Evolutionary conservation across 2,888 invertebrate species (phyloP).

Genomic region (Oligia fasciuncula): DNA sequence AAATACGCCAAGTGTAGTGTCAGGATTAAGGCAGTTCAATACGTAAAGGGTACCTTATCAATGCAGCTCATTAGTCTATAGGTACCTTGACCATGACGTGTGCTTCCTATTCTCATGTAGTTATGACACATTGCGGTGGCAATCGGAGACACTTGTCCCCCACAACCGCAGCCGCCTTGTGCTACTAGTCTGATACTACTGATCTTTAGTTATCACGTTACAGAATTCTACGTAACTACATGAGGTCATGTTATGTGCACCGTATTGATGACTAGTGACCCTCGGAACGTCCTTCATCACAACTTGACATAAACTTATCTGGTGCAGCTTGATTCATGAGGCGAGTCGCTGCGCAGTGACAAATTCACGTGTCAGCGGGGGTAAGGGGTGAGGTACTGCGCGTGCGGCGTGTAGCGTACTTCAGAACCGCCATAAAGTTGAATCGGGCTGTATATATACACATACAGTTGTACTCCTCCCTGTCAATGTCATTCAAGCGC

Average conservation of each 20-base stretch:
- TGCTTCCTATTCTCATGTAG: neutral
- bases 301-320: neutral
- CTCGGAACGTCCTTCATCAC: slow-evolving; percentile 4
- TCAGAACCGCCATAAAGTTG: neutral
- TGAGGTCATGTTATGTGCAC: slow-evolving; percentile 23
- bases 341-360: neutral
- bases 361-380: neutral
- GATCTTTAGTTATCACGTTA: slow-evolving; percentile 46
- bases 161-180: slow-evolving; percentile 56
- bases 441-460: neutral
- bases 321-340: neutral
- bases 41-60: neutral
- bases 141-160: slow-evolving; percentile 25
- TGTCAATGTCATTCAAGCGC: neutral
- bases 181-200: slow-evolving; percentile 28
- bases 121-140: slow-evolving; percentile 39
- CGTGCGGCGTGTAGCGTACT: neutral
- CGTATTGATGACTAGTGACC: slow-evolving; percentile 35
- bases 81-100: slow-evolving; percentile 22
- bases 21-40: neutral
- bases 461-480: neutral
- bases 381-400: neutral
- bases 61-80: neutral
- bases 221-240: slow-evolving; percentile 45
- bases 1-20: neutral